These are phyloP conservation scores for Pseudorhombus dupliciocellatus DNA, from an alignment of 2,113 vertebrate species.

Conservation along the genomic window DNA sequence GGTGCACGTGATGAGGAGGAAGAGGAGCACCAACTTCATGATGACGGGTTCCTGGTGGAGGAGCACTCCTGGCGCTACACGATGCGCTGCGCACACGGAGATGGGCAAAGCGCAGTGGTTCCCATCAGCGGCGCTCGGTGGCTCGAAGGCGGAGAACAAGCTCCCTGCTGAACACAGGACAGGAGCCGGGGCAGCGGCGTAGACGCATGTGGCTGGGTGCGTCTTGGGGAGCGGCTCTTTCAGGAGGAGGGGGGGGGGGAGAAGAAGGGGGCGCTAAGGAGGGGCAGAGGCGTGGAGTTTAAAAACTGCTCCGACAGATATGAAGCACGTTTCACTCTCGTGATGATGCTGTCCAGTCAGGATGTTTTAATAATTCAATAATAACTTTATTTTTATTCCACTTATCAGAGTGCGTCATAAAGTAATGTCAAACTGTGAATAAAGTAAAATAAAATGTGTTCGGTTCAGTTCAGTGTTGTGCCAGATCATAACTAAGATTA, in stretches of 20 bases:
- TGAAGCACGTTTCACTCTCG: neutral
- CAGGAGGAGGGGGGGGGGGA: neutral
- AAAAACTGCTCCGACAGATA: neutral
- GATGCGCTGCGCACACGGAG: neutral
- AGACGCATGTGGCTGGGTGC: slow-evolving; percentile 30
- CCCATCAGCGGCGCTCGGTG: slow-evolving; percentile 13
- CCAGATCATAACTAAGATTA: no score
- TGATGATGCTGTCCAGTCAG: neutral
- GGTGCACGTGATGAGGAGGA: slow-evolving; percentile 45
- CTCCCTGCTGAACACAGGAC: neutral
- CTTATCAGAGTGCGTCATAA: no score
- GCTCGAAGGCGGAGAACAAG: neutral
- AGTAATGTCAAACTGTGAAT: no score
- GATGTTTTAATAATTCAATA: no score
- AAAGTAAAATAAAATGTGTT: no score
- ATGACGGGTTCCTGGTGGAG: slow-evolving; percentile 41
- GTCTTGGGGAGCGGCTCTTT: slow-evolving; percentile 34
- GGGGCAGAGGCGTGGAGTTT: slow-evolving; percentile 11
- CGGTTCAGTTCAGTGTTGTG: no score
- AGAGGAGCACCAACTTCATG: slow-evolving; percentile 65
- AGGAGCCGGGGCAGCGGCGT: neutral
- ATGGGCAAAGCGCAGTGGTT: neutral
- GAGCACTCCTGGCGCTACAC: slow-evolving; percentile 1
- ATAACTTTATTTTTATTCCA: no score
- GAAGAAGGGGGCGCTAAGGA: neutral